Conservation (phyloP, 2,797 vertebrate species). For the Neomorphus geoffroyi region DNA sequence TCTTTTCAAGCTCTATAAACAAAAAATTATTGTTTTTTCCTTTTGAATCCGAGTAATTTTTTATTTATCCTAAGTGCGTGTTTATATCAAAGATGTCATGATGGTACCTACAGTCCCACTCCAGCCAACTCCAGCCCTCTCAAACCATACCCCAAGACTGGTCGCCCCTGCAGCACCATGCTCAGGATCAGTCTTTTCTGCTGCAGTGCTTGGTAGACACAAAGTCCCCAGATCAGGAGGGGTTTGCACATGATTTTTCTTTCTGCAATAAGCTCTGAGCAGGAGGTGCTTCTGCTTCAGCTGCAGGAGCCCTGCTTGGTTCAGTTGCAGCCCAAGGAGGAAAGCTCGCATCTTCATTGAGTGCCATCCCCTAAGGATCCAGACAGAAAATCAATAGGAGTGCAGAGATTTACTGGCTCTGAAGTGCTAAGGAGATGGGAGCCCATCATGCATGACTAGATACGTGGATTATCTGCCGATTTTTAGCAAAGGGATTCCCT, state of each 20-base stretch:
- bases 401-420: conserved; percentile 22
- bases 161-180: not conserved
- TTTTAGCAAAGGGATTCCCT: not conserved
- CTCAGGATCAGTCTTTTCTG: not conserved
- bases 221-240: not conserved
- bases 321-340: not conserved
- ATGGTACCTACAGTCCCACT: not conserved
- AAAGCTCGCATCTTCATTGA: conserved; percentile 9
- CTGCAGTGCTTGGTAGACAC: not conserved
- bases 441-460: not conserved
- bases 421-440: not conserved
- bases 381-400: conserved; percentile 25
- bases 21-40: not conserved
- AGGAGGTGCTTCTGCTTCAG: not conserved
- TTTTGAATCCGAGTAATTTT: not conserved
- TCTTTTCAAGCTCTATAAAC: not conserved
- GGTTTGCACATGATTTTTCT: not conserved
- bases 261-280: not conserved
- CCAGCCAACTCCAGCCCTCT: not conserved
- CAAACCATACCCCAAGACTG: not conserved
- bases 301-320: not conserved
- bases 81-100: not conserved
- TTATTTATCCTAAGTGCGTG: not conserved
- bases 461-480: conserved; percentile 5
- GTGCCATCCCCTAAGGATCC: not conserved